Conservation (phyloP, 2,797 vertebrate species). For the Calcarius lapponicus region DNA sequence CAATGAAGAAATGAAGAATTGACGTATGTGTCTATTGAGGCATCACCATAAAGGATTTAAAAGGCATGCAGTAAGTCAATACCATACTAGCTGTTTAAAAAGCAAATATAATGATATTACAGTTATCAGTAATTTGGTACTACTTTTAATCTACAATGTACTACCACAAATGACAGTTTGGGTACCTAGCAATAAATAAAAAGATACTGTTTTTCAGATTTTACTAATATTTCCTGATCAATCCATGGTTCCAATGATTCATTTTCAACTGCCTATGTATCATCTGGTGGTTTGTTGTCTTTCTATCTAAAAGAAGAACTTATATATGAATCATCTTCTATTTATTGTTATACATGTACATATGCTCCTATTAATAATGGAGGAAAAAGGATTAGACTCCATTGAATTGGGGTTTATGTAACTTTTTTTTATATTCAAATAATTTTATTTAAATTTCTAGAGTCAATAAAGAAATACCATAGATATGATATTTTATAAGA, state of each 20-base stretch:
- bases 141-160: neutral
- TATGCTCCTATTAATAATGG: neutral
- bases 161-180: fast-evolving
- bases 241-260: neutral
- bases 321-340: neutral
- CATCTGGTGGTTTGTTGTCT: neutral
- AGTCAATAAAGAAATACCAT: neutral
- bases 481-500: neutral
- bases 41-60: neutral
- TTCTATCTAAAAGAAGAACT: neutral
- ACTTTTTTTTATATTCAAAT: neutral
- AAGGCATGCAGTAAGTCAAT: neutral
- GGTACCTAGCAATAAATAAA: neutral
- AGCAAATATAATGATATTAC: neutral
- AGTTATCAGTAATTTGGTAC: neutral
- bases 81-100: neutral
- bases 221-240: neutral
- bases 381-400: neutral
- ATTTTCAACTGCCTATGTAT: neutral
- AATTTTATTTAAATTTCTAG: neutral
- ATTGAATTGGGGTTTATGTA: neutral
- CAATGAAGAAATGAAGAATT: neutral
- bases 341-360: neutral
- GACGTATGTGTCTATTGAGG: neutral
- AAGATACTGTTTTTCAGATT: neutral